Percentiles rank a stretch among this genome's conserved stretches.
These are phyloP conservation scores for Rhegmatorhina hoffmannsi DNA, from an alignment of 2,113 vertebrate genomes.

Conservation along the genomic window DNA sequence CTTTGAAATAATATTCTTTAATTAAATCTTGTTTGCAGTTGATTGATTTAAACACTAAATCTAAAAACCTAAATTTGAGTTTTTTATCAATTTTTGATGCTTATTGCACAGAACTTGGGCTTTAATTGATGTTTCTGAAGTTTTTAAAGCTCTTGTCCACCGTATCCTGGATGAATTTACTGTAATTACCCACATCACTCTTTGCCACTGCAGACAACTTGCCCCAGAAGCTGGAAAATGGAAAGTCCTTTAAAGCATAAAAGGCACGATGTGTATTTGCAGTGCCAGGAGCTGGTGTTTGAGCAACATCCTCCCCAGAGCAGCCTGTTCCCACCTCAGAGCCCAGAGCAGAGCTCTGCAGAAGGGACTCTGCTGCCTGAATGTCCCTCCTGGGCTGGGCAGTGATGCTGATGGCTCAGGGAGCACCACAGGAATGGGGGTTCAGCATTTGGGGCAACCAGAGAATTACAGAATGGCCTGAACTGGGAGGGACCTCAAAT, in stretches of 20 bases:
- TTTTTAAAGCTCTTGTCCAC: slow-evolving; percentile 81
- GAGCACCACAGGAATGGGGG: fast-evolving
- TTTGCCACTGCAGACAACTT: slow-evolving; percentile 41
- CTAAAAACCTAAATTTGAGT: slow-evolving; percentile 88
- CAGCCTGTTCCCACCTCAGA: not conserved
- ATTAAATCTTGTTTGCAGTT: slow-evolving; percentile 99
- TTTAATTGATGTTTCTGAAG: slow-evolving; percentile 88
- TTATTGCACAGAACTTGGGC: slow-evolving; percentile 83
- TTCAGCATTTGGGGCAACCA: fast-evolving
- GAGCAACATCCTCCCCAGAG: not conserved
- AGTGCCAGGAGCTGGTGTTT: not conserved
- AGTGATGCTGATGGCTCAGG: fast-evolving
- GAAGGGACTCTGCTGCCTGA: not conserved
- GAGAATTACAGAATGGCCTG: not conserved
- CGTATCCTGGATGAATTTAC: slow-evolving; percentile 76
- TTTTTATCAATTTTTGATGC: slow-evolving; percentile 90
- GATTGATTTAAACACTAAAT: slow-evolving; percentile 98
- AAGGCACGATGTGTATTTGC: not conserved
- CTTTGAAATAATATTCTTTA: slow-evolving; percentile 99
- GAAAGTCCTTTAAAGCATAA: slow-evolving; percentile 4
- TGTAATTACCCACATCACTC: slow-evolving; percentile 72
- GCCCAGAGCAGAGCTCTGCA: not conserved
- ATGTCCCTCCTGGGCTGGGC: fast-evolving
- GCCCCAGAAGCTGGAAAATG: not conserved
- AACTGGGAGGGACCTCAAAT: fast-evolving